Percentiles rank a stretch among this genome's conserved stretches.
Conservation (phyloP, 2,113 vertebrate species). For the Polypterus senegalus region DNA sequence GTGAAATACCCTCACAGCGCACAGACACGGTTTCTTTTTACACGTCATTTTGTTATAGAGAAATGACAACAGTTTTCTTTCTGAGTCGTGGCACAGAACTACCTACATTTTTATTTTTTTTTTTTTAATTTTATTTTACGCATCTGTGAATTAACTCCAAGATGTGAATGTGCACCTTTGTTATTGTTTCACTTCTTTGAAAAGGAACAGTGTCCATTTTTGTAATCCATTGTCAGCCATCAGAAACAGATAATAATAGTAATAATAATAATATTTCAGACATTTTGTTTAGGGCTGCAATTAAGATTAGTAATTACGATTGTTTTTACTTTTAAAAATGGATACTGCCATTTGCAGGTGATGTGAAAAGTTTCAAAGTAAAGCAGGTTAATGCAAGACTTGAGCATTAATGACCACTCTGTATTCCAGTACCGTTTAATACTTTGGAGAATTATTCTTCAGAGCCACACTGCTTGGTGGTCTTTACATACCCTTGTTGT, state of each 20-base stretch:
- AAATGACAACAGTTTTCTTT: constrained; percentile 21
- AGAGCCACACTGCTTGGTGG: no score
- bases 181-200: constrained; percentile 41
- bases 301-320: no score
- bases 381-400: no score
- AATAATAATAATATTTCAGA: no score
- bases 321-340: constrained; percentile 9
- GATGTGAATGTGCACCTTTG: constrained; percentile 84
- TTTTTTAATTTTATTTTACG: constrained; percentile 42
- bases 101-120: constrained; percentile 23
- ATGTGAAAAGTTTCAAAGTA: constrained; percentile 21
- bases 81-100: constrained; percentile 23
- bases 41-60: constrained; percentile 37
- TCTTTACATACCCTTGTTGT: no score
- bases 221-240: constrained; percentile 23
- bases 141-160: constrained; percentile 82
- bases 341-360: constrained; percentile 24
- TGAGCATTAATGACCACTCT: no score
- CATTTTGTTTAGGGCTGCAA: no score
- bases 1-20: constrained; percentile 65
- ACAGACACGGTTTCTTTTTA: constrained; percentile 52
- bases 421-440: no score
- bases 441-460: no score
- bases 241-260: constrained; percentile 41
- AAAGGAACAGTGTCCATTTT: constrained; percentile 25